Base-by-base conservation (phyloP, 2,113 vertebrate species). In the Dendrocopos noguchii region DNA sequence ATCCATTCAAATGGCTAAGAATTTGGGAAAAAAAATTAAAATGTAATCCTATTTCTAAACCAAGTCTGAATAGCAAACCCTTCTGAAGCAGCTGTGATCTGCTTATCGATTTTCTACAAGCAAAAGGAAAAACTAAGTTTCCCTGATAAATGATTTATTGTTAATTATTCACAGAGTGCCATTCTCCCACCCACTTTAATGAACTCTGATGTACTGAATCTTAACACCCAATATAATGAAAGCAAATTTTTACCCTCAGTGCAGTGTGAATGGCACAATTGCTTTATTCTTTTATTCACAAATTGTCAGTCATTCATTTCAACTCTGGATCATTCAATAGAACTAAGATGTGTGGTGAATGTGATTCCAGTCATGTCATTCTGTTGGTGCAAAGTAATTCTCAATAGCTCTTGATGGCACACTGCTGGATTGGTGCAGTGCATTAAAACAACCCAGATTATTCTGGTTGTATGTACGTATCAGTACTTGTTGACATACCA, bases 391-490 rank as follows among this genome's bases (percentile, higher is more conserved):
- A 92, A 94, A 96, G 78, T 57, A 87, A 93, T 93, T 95, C 95
- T 97, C 95, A 93, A 90, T 24, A 95, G 94, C 83, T 91, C 88
- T 96, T 91, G 94, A 95, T 7, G 59, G 79, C 77, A 68, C 60
- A 29, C 19, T 60, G 78, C 80, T 91, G 94, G 88, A 94, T 85
- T 63, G 95, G 88, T 74, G 91, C 79, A 63, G 80, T 87, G 81
- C 56, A 88, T 92, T 93, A 94, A 95, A 97, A 95, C 96, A 97
- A 97, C 96, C 80, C 78, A 64, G 91, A 94, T 88, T 87, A 89
- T 91, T 95, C 82, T 95, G 56, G 18, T 96, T 97, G 96, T 96
- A 95, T 95, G 84, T 93, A 95, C 70, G 68, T 84, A 91, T 92
- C 3, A 8, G 83, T 90, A 77, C 87, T 94, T 95, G 92, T 91